Base-by-base conservation (phyloP, 2,113 vertebrate species). In the Lates calcarifer region DNA sequence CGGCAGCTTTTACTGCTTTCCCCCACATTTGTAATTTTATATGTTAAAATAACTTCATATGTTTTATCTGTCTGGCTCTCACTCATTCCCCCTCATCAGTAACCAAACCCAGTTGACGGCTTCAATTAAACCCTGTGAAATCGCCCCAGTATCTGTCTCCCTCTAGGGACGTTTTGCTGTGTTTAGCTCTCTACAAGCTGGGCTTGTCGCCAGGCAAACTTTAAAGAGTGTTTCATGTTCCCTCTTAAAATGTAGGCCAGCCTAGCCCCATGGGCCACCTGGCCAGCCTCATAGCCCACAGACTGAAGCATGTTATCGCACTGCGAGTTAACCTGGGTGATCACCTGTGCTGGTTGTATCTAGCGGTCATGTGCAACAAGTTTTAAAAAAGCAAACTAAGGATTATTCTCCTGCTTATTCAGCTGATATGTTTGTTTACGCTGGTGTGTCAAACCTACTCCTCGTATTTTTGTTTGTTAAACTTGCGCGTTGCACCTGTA, bases 91-190 rank as follows among this genome's bases (percentile, higher is more conserved):
- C 69, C 78, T 86, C 73, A 81, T 89, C 77, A 88, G 74, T 79
- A 86, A 79, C 82, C 86, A 87, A 89, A 83, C 15, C 67, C 51
- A 41, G 73, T 73, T 78, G 81, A 81, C 83, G 66, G 63, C 79
- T 87, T 82, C 79, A 82, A 81, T 90, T 90, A 84, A 89, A 91
- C 65, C 69, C 61, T 80, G 78, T 85, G 84, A 90, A 92, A 89
- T 74, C 41, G 55, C 60, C 83, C 84, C 77, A 89, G 81, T 81
- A 83, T 84, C 68, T 37, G 63, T 81, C 74, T 89, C 81, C 89
- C 89, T 87, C 69, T 84, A 74, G 86, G 89, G 74, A 84, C 76
- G 55, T 90, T 90, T 87, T 86, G 85, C 82, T 79, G 77, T 71
- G 68, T 89, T 90, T 90, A 87, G 88, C 85, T 90, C 57, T 76